phyloP scores from a whole-genome alignment of 1,140 invertebrate species.

The Bactericera cockerelli region DNA sequence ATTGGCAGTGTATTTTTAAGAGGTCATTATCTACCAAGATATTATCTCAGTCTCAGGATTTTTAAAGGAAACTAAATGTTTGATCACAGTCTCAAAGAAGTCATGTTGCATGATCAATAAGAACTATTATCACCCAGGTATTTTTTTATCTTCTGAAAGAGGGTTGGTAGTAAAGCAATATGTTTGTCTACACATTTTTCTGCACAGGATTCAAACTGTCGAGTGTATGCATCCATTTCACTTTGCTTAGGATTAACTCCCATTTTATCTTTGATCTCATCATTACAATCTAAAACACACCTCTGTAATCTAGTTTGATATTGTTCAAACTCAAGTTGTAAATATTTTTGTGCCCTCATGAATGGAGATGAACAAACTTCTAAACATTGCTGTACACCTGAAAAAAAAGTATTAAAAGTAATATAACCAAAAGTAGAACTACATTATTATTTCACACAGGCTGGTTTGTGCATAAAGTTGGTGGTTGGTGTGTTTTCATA shows the following conservation, averaged over 20 bases:
- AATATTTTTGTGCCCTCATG: slow-evolving; percentile 6
- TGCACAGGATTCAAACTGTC: slow-evolving; percentile 72
- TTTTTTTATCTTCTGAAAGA: slow-evolving; percentile 50
- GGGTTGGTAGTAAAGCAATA: slow-evolving; percentile 51
- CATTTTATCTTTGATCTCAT: slow-evolving; percentile 62
- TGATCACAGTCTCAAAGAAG: too few relatives aligned
- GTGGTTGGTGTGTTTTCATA: too few relatives aligned
- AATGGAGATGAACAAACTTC: neutral
- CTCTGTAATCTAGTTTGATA: slow-evolving; percentile 68
- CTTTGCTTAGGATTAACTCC: slow-evolving; percentile 49
- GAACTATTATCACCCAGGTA: slow-evolving; percentile 1
- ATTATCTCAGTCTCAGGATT: too few relatives aligned
- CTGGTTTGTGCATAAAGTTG: too few relatives aligned
- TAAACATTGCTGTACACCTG: slow-evolving; percentile 3
- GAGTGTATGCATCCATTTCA: slow-evolving; percentile 39
- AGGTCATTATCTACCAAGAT: too few relatives aligned
- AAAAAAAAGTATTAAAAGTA: too few relatives aligned
- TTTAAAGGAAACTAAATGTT: too few relatives aligned
- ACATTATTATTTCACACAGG: too few relatives aligned
- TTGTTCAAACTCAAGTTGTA: slow-evolving; percentile 9
- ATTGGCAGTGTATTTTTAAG: too few relatives aligned
- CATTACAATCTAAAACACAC: slow-evolving; percentile 81
- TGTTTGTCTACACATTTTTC: slow-evolving; percentile 72
- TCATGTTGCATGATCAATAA: neutral
- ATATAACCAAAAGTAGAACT: too few relatives aligned